Conservation (phyloP, 2,797 vertebrate genomes). For the Falco columbarius region DNA sequence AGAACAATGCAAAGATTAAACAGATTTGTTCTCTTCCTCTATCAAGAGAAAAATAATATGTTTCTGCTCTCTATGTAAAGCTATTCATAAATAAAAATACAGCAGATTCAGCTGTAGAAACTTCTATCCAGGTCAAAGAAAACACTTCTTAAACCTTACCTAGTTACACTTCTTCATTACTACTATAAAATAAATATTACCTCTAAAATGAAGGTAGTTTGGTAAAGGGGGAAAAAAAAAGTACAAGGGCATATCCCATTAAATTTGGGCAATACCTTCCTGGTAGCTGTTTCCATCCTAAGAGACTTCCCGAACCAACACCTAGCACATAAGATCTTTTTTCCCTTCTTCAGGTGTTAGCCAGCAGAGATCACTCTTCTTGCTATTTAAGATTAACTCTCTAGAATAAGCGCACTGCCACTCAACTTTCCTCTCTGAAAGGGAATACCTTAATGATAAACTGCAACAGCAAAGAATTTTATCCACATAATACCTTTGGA, state of each 20-base stretch:
- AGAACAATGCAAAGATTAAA: background rate
- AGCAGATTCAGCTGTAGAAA: background rate
- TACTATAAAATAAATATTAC: background rate
- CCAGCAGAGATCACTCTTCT: background rate
- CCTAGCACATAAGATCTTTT: background rate
- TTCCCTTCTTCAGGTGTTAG: background rate
- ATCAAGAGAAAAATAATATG: background rate
- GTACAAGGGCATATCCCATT: background rate
- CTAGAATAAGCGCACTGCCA: background rate
- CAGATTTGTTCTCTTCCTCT: background rate
- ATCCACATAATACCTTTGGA: background rate
- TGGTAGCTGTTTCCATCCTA: background rate
- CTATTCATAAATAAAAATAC: background rate
- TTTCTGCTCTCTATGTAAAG: background rate
- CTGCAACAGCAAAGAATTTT: background rate
- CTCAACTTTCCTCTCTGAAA: background rate
- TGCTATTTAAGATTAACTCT: background rate
- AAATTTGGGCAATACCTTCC: background rate
- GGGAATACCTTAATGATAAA: background rate
- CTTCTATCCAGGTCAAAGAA: background rate
- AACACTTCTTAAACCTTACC: background rate
- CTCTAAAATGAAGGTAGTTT: background rate
- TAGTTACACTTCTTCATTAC: background rate
- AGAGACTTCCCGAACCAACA: background rate
- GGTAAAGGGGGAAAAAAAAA: background rate